phyloP scores from a whole-genome alignment of 2,113 vertebrate genomes.

The Chroicocephalus ridibundus region DNA sequence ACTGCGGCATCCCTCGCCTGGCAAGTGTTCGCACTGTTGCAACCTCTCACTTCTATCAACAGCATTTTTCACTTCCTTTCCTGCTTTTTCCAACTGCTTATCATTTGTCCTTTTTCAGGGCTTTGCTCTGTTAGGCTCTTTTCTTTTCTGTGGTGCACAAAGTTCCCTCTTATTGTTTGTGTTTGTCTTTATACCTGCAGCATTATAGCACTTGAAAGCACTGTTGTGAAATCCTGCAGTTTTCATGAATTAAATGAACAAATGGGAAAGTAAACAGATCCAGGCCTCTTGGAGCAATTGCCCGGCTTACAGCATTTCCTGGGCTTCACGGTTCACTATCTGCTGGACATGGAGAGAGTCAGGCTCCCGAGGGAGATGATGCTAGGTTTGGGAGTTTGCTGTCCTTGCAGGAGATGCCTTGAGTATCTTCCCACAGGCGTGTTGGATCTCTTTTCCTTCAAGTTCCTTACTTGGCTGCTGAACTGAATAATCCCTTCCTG shows the following conservation, averaged over 20 bases:
- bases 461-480: background rate
- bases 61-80: background rate
- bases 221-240: background rate
- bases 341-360: background rate
- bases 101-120: background rate
- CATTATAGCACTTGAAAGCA: background rate
- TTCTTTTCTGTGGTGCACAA: background rate
- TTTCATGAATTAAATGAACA: background rate
- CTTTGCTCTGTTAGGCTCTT: rapidly evolving
- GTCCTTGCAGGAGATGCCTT: background rate
- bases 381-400: background rate
- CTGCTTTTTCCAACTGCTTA: background rate
- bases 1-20: background rate
- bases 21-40: background rate
- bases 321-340: background rate
- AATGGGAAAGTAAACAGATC: background rate
- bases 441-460: background rate
- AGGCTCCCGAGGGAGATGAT: background rate
- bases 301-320: background rate
- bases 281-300: background rate
- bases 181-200: background rate
- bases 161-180: background rate
- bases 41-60: background rate
- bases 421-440: background rate
- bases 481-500: background rate